A percentile compares a stretch with the other conserved stretches of the same genome.
phyloP scores from a whole-genome alignment of 1,140 invertebrate species.

The Drosophila pseudoananassae region DNA sequence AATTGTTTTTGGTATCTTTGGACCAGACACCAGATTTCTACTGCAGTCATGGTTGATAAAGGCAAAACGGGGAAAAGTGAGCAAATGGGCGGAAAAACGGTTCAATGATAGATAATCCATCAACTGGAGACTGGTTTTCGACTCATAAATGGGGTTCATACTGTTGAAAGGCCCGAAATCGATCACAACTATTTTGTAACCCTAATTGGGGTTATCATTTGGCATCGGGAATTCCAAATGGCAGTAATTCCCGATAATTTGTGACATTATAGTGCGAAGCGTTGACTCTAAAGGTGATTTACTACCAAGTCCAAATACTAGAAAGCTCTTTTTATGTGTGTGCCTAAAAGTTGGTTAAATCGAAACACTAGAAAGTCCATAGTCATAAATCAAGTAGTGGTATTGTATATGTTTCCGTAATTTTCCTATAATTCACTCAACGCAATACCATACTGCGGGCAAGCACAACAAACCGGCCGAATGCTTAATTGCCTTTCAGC shows the following conservation, averaged over 20 bases:
- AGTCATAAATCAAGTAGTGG: conserved; percentile 2
- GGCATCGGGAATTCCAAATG: conserved; percentile 26
- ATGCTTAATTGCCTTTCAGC: not conserved
- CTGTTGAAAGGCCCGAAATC: conserved; percentile 24
- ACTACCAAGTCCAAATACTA: conserved; percentile 5
- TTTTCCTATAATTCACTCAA: not conserved
- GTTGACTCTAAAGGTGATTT: conserved; percentile 10
- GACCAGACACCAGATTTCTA: conserved; percentile 43
- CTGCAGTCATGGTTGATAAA: conserved; percentile 28
- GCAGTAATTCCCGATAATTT: conserved; percentile 31
- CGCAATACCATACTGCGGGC: not conserved
- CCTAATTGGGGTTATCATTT: conserved; percentile 24
- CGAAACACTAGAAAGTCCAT: conserved; percentile 8
- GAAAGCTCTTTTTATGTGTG: conserved; percentile 2
- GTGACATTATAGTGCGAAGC: conserved; percentile 8
- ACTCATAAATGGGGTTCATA: not conserved
- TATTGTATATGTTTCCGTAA: not conserved
- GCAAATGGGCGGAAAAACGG: conserved; percentile 31
- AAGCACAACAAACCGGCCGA: not conserved
- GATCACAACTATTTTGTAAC: conserved; percentile 34
- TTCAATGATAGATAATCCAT: conserved; percentile 36
- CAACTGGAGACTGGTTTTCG: conserved; percentile 30
- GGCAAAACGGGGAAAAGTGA: conserved; percentile 30
- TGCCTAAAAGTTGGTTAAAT: not conserved
- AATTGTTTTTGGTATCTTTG: conserved; percentile 24